A percentile compares a stretch with the other conserved stretches of the same genome.
Conservation (phyloP, 2,113 vertebrate species). For the Cichladusa arquata region DNA sequence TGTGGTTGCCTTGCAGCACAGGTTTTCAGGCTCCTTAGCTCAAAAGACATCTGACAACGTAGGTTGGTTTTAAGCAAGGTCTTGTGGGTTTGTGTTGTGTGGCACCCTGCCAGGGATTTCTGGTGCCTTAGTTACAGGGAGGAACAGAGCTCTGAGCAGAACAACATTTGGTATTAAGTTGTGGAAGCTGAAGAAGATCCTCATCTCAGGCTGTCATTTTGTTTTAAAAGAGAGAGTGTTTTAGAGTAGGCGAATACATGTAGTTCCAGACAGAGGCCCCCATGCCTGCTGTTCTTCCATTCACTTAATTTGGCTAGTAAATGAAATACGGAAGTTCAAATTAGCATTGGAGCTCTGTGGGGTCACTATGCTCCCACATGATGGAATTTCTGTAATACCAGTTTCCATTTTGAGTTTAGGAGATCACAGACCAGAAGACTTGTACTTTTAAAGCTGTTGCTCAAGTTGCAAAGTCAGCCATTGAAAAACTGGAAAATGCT, state of each 20-base stretch:
- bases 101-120: constrained; percentile 32
- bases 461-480: background rate
- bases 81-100: background rate
- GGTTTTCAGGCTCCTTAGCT: constrained; percentile 45
- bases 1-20: constrained; percentile 57
- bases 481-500: background rate
- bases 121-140: background rate
- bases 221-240: background rate
- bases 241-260: background rate
- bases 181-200: background rate
- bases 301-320: background rate
- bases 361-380: background rate
- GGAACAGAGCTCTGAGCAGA: background rate
- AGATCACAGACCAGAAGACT: background rate
- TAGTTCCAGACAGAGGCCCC: background rate
- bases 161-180: background rate
- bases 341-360: background rate
- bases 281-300: background rate
- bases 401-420: background rate
- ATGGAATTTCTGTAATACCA: background rate
- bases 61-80: constrained; percentile 37
- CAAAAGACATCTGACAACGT: background rate
- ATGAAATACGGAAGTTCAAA: background rate
- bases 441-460: background rate
- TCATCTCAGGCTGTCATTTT: background rate